Percentiles rank a stretch among this genome's conserved stretches.
These are phyloP conservation scores for Toxonevra muliebris DNA, from an alignment of 2,888 invertebrate species.

Conservation along the genomic window DNA sequence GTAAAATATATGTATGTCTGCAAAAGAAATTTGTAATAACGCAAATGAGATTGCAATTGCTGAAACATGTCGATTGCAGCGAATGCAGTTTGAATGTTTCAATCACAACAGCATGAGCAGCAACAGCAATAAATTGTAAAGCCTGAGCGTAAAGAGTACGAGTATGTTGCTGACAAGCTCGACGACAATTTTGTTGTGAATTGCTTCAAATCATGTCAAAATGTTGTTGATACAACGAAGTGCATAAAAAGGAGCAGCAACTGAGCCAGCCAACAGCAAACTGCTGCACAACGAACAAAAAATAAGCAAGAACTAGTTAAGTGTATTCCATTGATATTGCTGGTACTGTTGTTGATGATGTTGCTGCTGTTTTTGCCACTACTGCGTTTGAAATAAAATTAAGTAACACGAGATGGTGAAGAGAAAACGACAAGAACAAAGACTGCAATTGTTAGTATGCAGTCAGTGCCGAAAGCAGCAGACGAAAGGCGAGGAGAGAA, in stretches of 20 bases:
- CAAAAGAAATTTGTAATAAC: too few species aligned
- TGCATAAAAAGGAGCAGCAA: slow-evolving; percentile 9
- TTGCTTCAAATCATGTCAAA: slow-evolving; percentile 30
- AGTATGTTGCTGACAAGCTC: background rate
- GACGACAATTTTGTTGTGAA: slow-evolving; percentile 4
- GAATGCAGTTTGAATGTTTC: background rate
- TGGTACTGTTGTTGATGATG: too few species aligned
- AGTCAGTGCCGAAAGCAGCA: too few species aligned
- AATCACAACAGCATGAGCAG: background rate
- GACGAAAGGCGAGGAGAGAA: too few species aligned
- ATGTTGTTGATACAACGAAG: slow-evolving; percentile 26
- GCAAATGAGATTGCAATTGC: background rate
- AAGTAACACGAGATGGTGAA: background rate
- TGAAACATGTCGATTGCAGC: slow-evolving; percentile 8
- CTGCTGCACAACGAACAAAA: too few species aligned
- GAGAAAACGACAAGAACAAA: too few species aligned
- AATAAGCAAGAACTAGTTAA: background rate
- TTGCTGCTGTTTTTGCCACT: background rate
- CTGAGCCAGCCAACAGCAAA: too few species aligned
- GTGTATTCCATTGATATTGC: too few species aligned
- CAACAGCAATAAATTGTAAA: background rate
- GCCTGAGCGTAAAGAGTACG: background rate
- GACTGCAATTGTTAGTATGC: too few species aligned
- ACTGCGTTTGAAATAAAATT: slow-evolving; percentile 11
- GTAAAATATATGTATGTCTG: too few species aligned